Percentiles rank a stretch among this genome's conserved stretches.
Conservation (phyloP, 1,140 invertebrate species). For the Luehdorfia chinensis region DNA sequence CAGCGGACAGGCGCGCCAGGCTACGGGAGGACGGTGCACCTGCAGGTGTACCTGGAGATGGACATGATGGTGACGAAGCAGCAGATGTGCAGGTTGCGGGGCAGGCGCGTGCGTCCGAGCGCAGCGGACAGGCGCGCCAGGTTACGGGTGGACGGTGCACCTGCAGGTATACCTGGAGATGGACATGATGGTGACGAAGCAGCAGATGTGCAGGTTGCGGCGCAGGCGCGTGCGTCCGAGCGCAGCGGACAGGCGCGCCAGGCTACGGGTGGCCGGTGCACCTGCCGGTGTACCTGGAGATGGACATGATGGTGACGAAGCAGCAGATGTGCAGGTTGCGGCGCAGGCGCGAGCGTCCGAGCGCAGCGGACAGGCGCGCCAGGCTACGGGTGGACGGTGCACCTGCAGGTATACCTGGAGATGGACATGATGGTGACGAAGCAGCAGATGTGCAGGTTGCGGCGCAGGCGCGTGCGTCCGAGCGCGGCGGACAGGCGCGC, state of each 20-base stretch:
- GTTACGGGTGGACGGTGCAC: no score
- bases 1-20: conserved; percentile 84
- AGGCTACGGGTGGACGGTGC: no score
- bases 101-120: conserved; percentile 83
- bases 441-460: conserved; percentile 88
- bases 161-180: conserved; percentile 79
- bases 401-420: no score
- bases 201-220: conserved; percentile 87
- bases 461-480: conserved; percentile 82
- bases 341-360: conserved; percentile 83
- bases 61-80: conserved; percentile 88
- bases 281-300: conserved; percentile 80
- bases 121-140: conserved; percentile 85
- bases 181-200: conserved; percentile 88
- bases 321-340: conserved; percentile 88
- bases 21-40: no score
- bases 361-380: conserved; percentile 83
- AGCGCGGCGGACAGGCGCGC: conserved; percentile 85
- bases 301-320: conserved; percentile 87
- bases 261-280: no score
- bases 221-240: conserved; percentile 84
- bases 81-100: conserved; percentile 88
- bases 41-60: conserved; percentile 78
- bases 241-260: conserved; percentile 85
- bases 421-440: conserved; percentile 87